These are phyloP conservation scores for Hyles euphorbiae DNA, from an alignment of 1,140 invertebrate species.

Conservation along the genomic window DNA sequence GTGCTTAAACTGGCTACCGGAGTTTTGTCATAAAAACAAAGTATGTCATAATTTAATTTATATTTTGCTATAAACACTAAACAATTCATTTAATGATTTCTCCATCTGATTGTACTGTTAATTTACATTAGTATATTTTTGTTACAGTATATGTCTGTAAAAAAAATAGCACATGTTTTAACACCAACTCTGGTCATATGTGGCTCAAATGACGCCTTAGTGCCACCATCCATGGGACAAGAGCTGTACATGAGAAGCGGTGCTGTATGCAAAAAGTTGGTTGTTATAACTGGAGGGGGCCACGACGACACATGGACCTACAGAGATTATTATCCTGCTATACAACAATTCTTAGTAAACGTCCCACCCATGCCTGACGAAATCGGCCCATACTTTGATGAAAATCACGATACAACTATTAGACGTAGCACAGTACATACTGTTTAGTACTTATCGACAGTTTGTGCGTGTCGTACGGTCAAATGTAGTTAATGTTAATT, in stretches of 20 bases:
- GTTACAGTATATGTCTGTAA: conserved; percentile 82
- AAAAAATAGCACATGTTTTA: conserved; percentile 81
- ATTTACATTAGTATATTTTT: conserved; percentile 7
- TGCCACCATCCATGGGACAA: conserved; percentile 90
- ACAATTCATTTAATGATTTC: too few species aligned
- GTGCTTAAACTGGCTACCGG: conserved; percentile 83
- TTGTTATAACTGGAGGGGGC: conserved; percentile 84
- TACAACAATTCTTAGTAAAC: conserved; percentile 54
- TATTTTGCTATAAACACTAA: too few species aligned
- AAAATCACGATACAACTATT: conserved; percentile 24
- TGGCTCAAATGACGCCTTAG: conserved; percentile 87
- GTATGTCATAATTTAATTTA: conserved; percentile 58
- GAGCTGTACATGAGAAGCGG: conserved; percentile 83
- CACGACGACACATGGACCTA: conserved; percentile 92
- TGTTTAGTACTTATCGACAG: conserved; percentile 22
- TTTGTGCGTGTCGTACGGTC: background rate
- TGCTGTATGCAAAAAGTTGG: conserved; percentile 82
- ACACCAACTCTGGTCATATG: conserved; percentile 88
- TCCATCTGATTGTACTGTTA: too few species aligned
- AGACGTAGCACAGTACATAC: conserved; percentile 32
- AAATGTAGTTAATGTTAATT: conserved; percentile 2
- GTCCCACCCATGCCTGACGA: conserved; percentile 43
- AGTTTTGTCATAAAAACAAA: conserved; percentile 90
- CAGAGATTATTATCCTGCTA: conserved; percentile 52
- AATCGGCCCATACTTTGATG: conserved; percentile 33